Percentiles rank a stretch among this genome's conserved stretches.
These are phyloP conservation scores for Petrocephalus zakoni DNA, from an alignment of 2,113 vertebrate species.

Conservation along the genomic window DNA sequence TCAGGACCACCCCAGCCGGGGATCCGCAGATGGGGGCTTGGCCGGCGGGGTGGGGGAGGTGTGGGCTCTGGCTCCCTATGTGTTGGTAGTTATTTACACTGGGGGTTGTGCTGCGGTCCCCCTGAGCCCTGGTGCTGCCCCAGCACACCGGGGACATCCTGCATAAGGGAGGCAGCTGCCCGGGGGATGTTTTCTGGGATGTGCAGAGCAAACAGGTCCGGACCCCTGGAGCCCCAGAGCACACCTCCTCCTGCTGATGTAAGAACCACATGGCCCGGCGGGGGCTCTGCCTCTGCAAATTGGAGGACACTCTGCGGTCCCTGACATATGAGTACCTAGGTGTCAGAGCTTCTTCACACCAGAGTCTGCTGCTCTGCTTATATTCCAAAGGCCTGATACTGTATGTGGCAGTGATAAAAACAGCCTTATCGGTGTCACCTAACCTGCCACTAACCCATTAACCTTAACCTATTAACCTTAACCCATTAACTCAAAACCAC, in stretches of 20 bases:
- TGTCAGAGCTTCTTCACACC: background rate
- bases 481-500: too few relatives aligned
- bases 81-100: slow-evolving; percentile 42
- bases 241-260: background rate
- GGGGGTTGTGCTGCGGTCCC: slow-evolving; percentile 36
- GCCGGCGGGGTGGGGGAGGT: background rate
- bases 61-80: background rate
- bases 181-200: slow-evolving; percentile 43
- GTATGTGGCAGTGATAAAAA: background rate
- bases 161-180: slow-evolving; percentile 14
- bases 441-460: background rate
- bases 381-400: background rate
- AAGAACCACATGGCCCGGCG: slow-evolving; percentile 24
- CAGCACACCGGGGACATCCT: slow-evolving; percentile 15
- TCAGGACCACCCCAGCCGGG: background rate
- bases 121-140: slow-evolving; percentile 23
- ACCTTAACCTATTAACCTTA: background rate
- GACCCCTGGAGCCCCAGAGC: slow-evolving; percentile 24
- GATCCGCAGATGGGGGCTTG: background rate
- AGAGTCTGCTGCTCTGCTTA: background rate
- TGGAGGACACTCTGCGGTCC: background rate
- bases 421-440: background rate
- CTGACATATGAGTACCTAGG: background rate
- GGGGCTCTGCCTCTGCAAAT: background rate
- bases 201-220: slow-evolving; percentile 47